Conservation (phyloP, 2,797 vertebrate species). For the Xyrichtys novacula region DNA sequence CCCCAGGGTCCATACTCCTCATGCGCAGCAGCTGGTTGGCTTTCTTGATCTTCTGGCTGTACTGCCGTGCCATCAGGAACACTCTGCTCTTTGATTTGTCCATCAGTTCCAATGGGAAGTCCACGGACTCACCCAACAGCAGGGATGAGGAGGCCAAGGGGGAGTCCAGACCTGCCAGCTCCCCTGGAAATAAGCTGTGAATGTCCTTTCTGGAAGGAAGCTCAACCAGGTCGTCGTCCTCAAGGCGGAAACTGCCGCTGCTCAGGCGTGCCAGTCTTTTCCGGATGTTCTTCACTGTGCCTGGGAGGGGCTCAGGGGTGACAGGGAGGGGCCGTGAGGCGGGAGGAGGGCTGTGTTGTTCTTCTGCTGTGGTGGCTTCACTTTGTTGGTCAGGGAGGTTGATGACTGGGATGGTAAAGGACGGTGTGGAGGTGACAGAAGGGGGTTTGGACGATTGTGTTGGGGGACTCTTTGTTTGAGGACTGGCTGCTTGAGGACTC, state of each 20-base stretch:
- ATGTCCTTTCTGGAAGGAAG: conserved; percentile 76
- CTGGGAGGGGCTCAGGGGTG: conserved; percentile 82
- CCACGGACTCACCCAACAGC: conserved; percentile 78
- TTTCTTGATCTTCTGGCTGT: conserved; percentile 99
- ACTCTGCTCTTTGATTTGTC: conserved; percentile 94
- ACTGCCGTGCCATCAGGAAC: conserved; percentile 97
- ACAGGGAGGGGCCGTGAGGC: conserved; percentile 56
- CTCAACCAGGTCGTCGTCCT: conserved; percentile 85
- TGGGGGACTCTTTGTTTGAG: conserved; percentile 57
- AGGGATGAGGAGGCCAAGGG: conserved; percentile 83
- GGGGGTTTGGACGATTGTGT: conserved; percentile 56
- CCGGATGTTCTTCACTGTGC: conserved; percentile 84
- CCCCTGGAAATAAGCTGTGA: conserved; percentile 84
- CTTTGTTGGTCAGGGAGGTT: conserved; percentile 74
- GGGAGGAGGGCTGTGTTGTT: conserved; percentile 48
- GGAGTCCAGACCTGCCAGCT: conserved; percentile 84
- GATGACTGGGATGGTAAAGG: conserved; percentile 82
- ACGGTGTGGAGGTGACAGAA: conserved; percentile 50
- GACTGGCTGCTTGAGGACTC: conserved; percentile 38
- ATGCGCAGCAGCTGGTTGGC: conserved; percentile 97
- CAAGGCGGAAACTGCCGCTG: conserved; percentile 85
- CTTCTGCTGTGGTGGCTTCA: conserved; percentile 69
- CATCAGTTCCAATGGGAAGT: conserved; percentile 82
- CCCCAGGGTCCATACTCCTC: conserved; percentile 92
- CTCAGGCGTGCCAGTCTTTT: conserved; percentile 86